Evolutionary conservation across 2,113 vertebrate species (phyloP), one percentile per base, ranked within the genome.

Genomic region (Arenaria interpres): DNA sequence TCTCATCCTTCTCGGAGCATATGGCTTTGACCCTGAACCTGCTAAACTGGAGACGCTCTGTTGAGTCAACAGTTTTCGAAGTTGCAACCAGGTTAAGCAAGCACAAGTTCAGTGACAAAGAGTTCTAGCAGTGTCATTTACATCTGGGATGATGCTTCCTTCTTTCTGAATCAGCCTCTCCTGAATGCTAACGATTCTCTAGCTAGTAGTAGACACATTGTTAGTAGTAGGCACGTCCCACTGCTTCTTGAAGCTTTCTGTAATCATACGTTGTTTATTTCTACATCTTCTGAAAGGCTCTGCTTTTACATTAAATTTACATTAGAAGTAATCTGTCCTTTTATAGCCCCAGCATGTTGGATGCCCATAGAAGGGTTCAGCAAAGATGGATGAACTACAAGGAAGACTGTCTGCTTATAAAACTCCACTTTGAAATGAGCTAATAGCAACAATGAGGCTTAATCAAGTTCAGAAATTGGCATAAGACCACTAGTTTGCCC

Each of bases 11-110:
- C 62, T 91, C 89, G 66, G 57, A 90, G 53, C 90, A 89, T 95
- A 80, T 89, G 83, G 86, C 94, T 94, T 89, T 95, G 88, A 68
- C 91, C 84, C 71, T 37, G 87, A 89, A 62, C 39, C 33, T 93
- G 89, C 90, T 80, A 91, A 96, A 91, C 41, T 79, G 56, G 60
- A 85, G 69, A 35, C 4, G 4, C 35, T 87, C 3, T 75, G 53
- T 32, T 91, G 81, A 88, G 53, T 91, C 87, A 82, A 57, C 71
- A 39, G 45, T 91, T 96, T 89, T 66, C 53, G 50, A 62, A 95
- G 78, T 59, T 91, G 72, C 32, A 93, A 90, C 88, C 53, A 57
- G 93, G 88, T 88, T 88, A 96, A 50, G 30, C 27, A 43, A 73
- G 15, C 41, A 27, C 19, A 41, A 66, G n/a, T 82, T 94, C 32